Evolutionary conservation across 2,113 vertebrate genomes (phyloP).

Genomic region (Eupsittula cactorum): DNA sequence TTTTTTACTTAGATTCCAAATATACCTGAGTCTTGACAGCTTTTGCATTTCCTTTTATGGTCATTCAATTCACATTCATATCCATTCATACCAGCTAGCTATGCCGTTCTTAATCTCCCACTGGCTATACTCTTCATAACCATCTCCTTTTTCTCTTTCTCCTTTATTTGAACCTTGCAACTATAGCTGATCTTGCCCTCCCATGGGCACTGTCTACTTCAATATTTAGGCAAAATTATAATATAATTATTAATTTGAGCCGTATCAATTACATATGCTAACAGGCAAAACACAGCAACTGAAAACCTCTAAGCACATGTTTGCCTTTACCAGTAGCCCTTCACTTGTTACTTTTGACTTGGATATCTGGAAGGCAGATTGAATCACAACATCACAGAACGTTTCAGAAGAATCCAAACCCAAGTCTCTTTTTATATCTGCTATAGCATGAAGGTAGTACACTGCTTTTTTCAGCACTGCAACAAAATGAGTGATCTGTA

Average conservation of each 20-base stretch:
- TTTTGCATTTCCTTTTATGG: not conserved
- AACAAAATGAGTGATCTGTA: not conserved
- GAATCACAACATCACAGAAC: accelerated
- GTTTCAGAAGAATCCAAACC: not conserved
- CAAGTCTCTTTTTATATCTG: not conserved
- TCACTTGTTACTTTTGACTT: not conserved
- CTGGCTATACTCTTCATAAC: not conserved
- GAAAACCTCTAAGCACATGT: not conserved
- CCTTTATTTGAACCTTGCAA: not conserved
- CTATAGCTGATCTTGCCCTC: not conserved
- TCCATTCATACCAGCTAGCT: not conserved
- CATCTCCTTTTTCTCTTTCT: not conserved
- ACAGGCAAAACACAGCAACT: not conserved
- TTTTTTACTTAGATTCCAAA: not conserved
- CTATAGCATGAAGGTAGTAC: not conserved
- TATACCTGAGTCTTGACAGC: not conserved
- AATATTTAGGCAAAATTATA: not conserved
- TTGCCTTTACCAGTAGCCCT: not conserved
- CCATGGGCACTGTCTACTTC: not conserved
- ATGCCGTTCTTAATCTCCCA: not conserved
- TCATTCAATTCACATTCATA: not conserved
- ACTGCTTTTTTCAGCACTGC: not conserved
- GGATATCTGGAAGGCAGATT: not conserved
- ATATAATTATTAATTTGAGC: not conserved
- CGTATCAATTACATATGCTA: not conserved